Evolutionary conservation across 2,888 invertebrate species (phyloP), one percentile per base, ranked within the genome.

Genomic region (Nomada goodeniana): DNA sequence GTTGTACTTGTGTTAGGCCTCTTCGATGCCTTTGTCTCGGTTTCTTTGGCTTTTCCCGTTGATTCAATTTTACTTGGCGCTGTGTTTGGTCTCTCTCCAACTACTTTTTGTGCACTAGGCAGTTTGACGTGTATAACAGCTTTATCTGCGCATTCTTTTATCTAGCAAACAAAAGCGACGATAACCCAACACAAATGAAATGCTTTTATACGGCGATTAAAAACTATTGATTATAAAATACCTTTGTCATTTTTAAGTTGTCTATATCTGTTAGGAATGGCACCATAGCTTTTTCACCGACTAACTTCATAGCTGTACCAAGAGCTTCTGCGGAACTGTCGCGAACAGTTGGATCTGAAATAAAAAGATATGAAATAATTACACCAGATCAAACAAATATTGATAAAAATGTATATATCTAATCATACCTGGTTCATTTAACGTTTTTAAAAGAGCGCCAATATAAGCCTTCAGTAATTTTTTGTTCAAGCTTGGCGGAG

Each of bases 131-230:
- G 95, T 76, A 98, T 97, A 69, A 98, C 97, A 52, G 98, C 98
- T 94, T 98, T 99, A 69, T 99, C 98, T 88, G 97, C 97, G 91
- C 96, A 97, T 93, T 99, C 99, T 93, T 98, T 98, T 64, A 99
- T 97, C 95, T 94, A 82, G n/a, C 2, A 57, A 80, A 84, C 64
- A 65, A 76, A 76, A 80, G 71, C 29, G 18, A 63, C 59, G 26
- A 42, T 20, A 70, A 26, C 60, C 52, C 20, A 67, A 68, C 59
- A 50, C 3, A 71, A 36, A 36, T 4, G n/a, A 47, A 2, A 36
- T 44, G 23, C 10, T 53, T 15, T 50, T 55, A 9, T 18, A 52
- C 7, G 11, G 36, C 2, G 11, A 63, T 69, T 57, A 26, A 15
- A 57, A 57, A 23, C 7, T 44, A 2, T 29, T 1, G 26, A 36